Base-by-base conservation (phyloP, 2,113 vertebrate species). In the Antechinus flavipes region DNA sequence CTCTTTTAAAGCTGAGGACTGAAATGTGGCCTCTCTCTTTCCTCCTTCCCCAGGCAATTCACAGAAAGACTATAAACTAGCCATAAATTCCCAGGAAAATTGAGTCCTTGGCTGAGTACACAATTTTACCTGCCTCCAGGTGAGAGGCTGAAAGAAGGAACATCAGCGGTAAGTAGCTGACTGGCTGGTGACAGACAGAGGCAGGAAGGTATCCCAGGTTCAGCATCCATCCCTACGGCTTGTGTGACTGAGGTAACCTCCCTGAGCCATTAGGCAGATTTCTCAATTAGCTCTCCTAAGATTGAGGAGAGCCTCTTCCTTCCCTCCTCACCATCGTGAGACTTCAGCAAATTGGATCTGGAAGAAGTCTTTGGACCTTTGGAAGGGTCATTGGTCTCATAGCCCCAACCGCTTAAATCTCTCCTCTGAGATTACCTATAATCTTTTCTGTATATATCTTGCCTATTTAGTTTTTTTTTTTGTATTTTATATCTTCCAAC, bases 1-100 rank as follows among this genome's bases (percentile, higher is more conserved):
- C 54, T 56, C 52, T 56, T 98, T 94, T 96, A 97, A 97, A 96
- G 95, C 91, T 0, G 94, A 98, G 93, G 95, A 98, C 50, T 7
- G 95, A 97, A 97, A 54, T 4, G 23, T 97, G 96, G 94, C 54
- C 91, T 97, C 96, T 94, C 95, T 97, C 93, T 94, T 96, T 96
- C 61, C 93, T 96, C 0, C 93, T 94, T 96, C 91, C 89, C 91
- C 22, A 42, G 23, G 95, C 96, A 94, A 97, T 84, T 98, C 91
- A 95, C 94, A 95, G 90, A 97, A 95, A 92, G 93, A 96, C 97
- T 93, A 96, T 92, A 96, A 96, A 90, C 91, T 95, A 95, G 93
- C 94, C 95, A 95, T 97, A 97, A 97, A 98, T 92, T 90, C 94
- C 94, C 0, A 25, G 95, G 94, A 97, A 84, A 95, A 95, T 90